These are phyloP conservation scores for Parnassius apollo DNA, from an alignment of 2,888 invertebrate species.

Conservation along the genomic window DNA sequence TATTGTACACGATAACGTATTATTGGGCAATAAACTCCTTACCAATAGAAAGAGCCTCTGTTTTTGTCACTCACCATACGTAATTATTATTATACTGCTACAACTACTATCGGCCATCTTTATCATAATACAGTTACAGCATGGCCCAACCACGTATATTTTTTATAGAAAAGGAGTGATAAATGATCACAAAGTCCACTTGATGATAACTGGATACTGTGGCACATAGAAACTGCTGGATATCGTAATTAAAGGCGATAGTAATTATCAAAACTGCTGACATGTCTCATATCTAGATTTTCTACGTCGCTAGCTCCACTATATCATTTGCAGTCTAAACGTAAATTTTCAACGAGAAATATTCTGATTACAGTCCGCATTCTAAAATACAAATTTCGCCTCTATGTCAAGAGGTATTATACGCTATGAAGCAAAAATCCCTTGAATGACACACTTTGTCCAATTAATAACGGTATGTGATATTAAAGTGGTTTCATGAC, in stretches of 20 bases:
- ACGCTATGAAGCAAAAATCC: conserved; percentile 4
- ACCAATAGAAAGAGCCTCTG: too few species aligned
- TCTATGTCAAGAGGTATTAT: conserved; percentile 1
- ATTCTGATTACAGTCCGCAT: conserved; percentile 13
- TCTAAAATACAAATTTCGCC: conserved; percentile 22
- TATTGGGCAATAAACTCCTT: too few species aligned
- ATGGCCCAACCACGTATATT: too few species aligned
- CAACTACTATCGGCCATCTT: too few species aligned
- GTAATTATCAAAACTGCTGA: conserved; percentile 5
- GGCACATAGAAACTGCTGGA: too few species aligned
- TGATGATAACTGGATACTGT: too few species aligned
- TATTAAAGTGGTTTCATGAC: conserved; percentile 24
- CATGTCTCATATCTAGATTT: conserved; percentile 24
- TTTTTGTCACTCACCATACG: too few species aligned
- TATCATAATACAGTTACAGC: too few species aligned
- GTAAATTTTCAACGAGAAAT: conserved; percentile 24
- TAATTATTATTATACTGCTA: too few species aligned
- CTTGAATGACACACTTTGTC: conserved; percentile 18
- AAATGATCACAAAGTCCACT: too few species aligned
- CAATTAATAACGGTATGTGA: conserved; percentile 24
- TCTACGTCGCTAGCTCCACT: conserved; percentile 23
- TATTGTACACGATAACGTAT: too few species aligned
- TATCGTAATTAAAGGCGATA: background rate
- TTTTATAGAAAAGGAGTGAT: too few species aligned
- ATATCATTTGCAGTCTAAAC: conserved; percentile 26